A percentile compares a stretch with the other conserved stretches of the same genome.
Evolutionary conservation across 2,888 invertebrate genomes (phyloP).

Genomic region (Allygus modestus): DNA sequence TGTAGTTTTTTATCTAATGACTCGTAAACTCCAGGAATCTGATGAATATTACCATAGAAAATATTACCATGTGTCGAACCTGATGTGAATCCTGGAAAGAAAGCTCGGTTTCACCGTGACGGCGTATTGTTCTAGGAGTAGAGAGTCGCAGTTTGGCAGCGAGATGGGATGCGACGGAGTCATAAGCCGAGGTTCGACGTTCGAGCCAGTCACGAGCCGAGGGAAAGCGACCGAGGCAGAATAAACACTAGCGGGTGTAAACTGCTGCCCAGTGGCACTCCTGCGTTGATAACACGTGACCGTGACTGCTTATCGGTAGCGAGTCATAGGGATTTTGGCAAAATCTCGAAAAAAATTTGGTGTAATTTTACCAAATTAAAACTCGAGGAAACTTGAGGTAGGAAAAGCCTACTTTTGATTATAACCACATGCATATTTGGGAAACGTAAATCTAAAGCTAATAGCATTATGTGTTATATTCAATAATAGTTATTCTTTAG

Average conservation of each 20-base stretch:
- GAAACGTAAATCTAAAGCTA: no score
- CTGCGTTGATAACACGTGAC: neutral
- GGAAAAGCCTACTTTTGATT: no score
- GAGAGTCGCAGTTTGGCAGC: slow-evolving; percentile 36
- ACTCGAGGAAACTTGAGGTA: no score
- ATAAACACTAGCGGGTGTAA: neutral
- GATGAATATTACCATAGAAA: neutral
- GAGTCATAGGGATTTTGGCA: neutral
- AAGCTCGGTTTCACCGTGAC: slow-evolving; percentile 41
- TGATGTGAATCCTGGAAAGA: slow-evolving; percentile 28
- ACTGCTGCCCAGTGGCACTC: neutral
- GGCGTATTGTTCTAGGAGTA: slow-evolving; percentile 12
- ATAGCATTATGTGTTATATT: no score
- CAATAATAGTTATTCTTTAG: no score
- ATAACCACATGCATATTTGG: no score
- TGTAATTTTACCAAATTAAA: no score
- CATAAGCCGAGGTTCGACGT: slow-evolving; percentile 45
- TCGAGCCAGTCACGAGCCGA: slow-evolving; percentile 40
- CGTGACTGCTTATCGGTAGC: neutral
- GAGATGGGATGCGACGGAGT: slow-evolving; percentile 16
- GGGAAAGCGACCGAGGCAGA: slow-evolving; percentile 32
- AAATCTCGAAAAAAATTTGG: no score
- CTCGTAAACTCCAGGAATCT: neutral
- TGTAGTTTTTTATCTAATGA: neutral
- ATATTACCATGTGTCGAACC: neutral